Percentiles rank a stretch among this genome's conserved stretches.
phyloP scores from a whole-genome alignment of 1,140 invertebrate genomes.

The Atta colombica region DNA sequence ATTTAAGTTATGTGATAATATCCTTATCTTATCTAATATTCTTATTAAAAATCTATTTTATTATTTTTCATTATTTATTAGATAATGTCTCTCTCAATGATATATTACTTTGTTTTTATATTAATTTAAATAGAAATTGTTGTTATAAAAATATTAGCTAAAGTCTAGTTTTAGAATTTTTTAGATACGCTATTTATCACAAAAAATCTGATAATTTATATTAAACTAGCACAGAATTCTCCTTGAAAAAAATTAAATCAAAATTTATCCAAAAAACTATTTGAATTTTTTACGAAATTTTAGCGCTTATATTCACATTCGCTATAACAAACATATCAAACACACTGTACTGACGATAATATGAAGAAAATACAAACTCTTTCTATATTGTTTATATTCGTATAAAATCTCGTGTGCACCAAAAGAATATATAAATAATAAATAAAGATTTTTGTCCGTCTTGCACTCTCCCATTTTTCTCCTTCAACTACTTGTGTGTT shows the following conservation, averaged over 20 bases:
- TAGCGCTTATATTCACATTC: not conserved
- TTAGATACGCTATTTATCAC: not conserved
- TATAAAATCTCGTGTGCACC: slow-evolving; percentile 11
- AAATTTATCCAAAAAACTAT: not conserved
- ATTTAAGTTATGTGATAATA: slow-evolving; percentile 28
- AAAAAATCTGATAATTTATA: not conserved
- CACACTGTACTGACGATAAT: not conserved
- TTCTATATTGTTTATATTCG: not conserved
- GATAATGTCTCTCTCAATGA: not conserved
- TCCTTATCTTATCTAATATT: not conserved
- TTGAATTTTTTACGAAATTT: not conserved
- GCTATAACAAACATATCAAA: not conserved
- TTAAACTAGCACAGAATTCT: not conserved
- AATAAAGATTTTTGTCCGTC: slow-evolving; percentile 27
- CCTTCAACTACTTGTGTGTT: not conserved
- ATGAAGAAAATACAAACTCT: slow-evolving; percentile 30
- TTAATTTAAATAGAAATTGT: not conserved
- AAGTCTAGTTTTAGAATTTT: not conserved
- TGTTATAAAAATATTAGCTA: not conserved
- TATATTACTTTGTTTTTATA: not conserved
- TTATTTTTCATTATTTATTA: not conserved
- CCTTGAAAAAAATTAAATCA: not conserved
- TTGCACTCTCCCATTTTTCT: not conserved
- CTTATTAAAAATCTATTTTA: not conserved
- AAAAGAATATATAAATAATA: slow-evolving; percentile 36